Base-by-base conservation (phyloP, 92 coral and sea anemone genomes). In the Epizoanthus illoricatus region DNA sequence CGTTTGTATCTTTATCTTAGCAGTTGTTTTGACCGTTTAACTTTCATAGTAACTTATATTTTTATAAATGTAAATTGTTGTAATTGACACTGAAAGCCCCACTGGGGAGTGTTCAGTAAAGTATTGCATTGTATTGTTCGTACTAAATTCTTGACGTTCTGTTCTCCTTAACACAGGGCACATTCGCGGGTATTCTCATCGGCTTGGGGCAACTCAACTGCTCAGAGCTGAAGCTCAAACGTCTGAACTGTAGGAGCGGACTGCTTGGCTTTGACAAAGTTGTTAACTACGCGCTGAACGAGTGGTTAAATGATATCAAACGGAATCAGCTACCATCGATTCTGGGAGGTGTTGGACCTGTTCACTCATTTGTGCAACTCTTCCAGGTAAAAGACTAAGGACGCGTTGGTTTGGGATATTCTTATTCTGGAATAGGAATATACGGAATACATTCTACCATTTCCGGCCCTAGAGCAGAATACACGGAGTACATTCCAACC, bases 341-440 rank as follows among this genome's bases (percentile, higher is more conserved):
- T 64, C 90, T 97, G 6, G 99, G 99, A 1, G 99, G 99, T 3
- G 98, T 97, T 0, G 99, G 99, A n/a, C 99, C 99, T 5, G 95
- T 94, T 24, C 95, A 97, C 83, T 93, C 98, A 2, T 93, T 97
- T 39, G 98, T 94, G 6, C 99, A 97, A 92, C 74, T 97, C 40
- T 80, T 87, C 13, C 82, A 78, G 82, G 82, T 78, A 78, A 40
- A n/a, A n/a, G n/a, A n/a, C n/a, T n/a, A n/a, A n/a, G n/a, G n/a
- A n/a, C n/a, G n/a, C n/a, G n/a, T n/a, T n/a, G n/a, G n/a, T n/a
- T n/a, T n/a, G n/a, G n/a, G n/a, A n/a, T n/a, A n/a, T n/a, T n/a
- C n/a, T n/a, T n/a, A n/a, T n/a, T n/a, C n/a, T n/a, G n/a, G n/a
- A n/a, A n/a, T n/a, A n/a, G n/a, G n/a, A n/a, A n/a, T n/a, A n/a